Conservation (phyloP, 2,113 vertebrate genomes). For the Chiloscyllium plagiosum region DNA sequence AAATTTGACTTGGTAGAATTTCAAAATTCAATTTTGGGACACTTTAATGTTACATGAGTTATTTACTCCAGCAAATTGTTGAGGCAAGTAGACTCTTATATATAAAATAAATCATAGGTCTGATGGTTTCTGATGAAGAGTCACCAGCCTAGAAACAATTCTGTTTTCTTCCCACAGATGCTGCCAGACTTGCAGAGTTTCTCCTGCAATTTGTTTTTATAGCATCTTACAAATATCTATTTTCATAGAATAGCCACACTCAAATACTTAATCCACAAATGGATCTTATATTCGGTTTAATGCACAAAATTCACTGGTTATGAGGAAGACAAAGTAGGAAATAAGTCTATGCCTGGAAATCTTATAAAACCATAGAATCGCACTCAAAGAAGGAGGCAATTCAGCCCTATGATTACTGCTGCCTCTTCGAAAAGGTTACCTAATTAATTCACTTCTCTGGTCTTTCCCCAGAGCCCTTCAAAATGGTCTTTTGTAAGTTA, state of each 20-base stretch:
- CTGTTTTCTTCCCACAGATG: no score
- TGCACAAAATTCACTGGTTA: background rate
- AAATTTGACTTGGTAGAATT: background rate
- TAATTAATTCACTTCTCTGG: background rate
- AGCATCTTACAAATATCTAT: background rate
- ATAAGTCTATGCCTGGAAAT: background rate
- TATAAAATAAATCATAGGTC: no score
- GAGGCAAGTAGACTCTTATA: background rate
- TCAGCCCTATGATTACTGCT: background rate
- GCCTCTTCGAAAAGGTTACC: background rate
- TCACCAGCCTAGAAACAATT: no score
- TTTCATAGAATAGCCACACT: background rate
- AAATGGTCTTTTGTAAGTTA: background rate
- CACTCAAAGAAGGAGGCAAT: background rate
- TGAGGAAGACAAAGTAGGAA: background rate
- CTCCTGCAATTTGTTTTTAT: no score
- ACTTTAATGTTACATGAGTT: background rate
- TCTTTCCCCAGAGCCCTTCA: background rate
- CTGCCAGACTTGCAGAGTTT: no score
- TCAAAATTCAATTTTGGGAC: background rate
- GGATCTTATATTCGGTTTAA: background rate
- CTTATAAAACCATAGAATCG: background rate
- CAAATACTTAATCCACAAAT: background rate
- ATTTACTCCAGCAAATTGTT: background rate
- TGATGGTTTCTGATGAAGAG: no score